Conservation (phyloP, 1,140 invertebrate genomes). For the Pollicipes pollicipes region DNA sequence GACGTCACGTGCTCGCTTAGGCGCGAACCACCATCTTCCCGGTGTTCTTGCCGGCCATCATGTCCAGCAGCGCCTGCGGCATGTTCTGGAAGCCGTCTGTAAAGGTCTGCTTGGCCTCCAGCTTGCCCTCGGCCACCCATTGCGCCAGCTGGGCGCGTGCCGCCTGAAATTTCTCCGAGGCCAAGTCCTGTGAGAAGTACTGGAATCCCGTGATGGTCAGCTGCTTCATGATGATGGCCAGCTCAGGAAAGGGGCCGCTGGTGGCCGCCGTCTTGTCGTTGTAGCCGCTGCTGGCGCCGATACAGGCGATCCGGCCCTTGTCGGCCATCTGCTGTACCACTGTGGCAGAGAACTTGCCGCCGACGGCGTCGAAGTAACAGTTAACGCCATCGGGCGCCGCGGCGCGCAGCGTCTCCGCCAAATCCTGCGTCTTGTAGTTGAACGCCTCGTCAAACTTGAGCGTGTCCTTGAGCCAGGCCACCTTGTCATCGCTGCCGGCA, state of each 20-base stretch:
- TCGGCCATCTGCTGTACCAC: constrained; percentile 42
- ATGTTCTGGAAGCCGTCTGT: constrained; percentile 45
- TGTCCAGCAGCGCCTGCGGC: constrained; percentile 39
- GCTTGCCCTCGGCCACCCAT: constrained; percentile 41
- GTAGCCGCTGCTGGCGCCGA: constrained; percentile 43
- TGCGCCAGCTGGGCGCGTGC: constrained; percentile 37
- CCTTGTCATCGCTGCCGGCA: constrained; percentile 47
- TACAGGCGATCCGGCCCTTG: constrained; percentile 40
- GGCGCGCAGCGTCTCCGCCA: constrained; percentile 36
- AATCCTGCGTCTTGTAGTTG: constrained; percentile 46
- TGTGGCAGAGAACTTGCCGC: constrained; percentile 40
- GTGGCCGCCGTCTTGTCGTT: constrained; percentile 28
- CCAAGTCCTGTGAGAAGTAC: constrained; percentile 30
- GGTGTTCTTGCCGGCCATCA: constrained; percentile 40
- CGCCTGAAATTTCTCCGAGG: constrained; percentile 29
- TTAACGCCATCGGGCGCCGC: constrained; percentile 46
- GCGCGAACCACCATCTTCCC: too few species aligned
- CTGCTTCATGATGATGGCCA: constrained; percentile 26
- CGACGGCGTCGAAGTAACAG: constrained; percentile 57
- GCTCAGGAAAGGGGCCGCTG: constrained; percentile 21
- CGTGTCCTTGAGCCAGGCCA: constrained; percentile 42
- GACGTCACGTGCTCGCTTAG: too few species aligned
- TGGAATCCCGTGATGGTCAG: constrained; percentile 42
- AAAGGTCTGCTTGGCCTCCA: constrained; percentile 40
- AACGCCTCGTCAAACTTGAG: constrained; percentile 45